Base-by-base conservation (phyloP, 2,888 invertebrate genomes). In the Bombylius discolor region DNA sequence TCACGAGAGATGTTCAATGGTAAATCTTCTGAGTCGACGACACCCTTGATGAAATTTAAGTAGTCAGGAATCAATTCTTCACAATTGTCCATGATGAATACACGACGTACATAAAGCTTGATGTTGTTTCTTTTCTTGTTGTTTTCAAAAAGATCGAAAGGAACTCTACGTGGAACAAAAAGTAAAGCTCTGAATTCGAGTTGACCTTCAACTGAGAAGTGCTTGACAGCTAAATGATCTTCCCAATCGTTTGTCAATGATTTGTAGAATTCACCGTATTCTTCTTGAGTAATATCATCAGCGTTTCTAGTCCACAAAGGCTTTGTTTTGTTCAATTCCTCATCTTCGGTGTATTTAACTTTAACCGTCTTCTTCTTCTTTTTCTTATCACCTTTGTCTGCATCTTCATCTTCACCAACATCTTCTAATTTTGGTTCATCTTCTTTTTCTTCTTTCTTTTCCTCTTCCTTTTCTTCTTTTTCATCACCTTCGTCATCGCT, bases 31-130 rank as follows among this genome's bases (percentile, higher is more conserved):
- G 92, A 93, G 77, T 99, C 98, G 5, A 99, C 98, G n/a, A 99
- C 97, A 71, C 98, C 99, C 76, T 89, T 88, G 71, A 93, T 83
- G 77, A 93, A 93, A 79, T 92, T 97, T 62, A 99, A 78, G 76
- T 98, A 99, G 72, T 98, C 97, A 0, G 98, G 98, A 70, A 99
- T 98, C n/a, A 99, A 80, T 68, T 99, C 98, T 70, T 98, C 97
- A 68, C 98, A 98, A 79, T 98, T 98, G 77, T 99, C 98, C 97
- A 98, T 98, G 75, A 99, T 99, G 81, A 99, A 99, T 1, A 99
- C 98, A 61, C 98, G 81, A 54, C 98, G 83, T 0, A 99, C 98
- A 65, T 99, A 98, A 69, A 98, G 73, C 70, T 99, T 99, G 71
- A 99, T 98, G 79, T 96, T 95, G 78, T 98, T 98, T 81, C 96